Conservation (phyloP, 2,888 invertebrate genomes). For the Tetropium fuscum region DNA sequence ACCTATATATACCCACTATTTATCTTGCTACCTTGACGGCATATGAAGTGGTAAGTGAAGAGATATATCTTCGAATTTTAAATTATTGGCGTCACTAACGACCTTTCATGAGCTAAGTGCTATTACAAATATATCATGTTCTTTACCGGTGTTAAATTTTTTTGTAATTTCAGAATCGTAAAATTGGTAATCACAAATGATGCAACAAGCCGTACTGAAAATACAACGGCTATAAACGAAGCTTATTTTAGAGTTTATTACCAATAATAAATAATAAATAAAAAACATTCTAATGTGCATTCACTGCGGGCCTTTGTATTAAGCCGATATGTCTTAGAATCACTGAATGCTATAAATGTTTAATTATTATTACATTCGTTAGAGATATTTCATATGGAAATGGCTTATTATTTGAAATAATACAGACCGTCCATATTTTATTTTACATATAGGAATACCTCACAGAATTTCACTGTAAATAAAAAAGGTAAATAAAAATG, state of each 20-base stretch:
- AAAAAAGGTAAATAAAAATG: no score
- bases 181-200: constrained; percentile 19
- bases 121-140: neutral
- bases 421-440: no score
- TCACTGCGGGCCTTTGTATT: constrained; percentile 7
- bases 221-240: constrained; percentile 15
- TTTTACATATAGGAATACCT: no score
- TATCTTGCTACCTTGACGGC: no score
- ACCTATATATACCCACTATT: no score
- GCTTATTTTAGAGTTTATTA: constrained; percentile 14
- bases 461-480: no score
- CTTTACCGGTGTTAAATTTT: neutral
- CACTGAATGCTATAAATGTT: neutral
- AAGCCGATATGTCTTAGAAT: constrained; percentile 11
- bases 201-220: constrained; percentile 12
- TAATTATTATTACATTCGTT: no score
- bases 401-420: no score
- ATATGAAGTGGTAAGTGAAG: no score
- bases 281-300: constrained; percentile 16
- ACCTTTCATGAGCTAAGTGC: neutral
- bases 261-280: constrained; percentile 17
- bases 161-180: constrained; percentile 12
- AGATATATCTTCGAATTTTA: no score
- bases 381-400: no score
- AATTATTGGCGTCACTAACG: no score